These are phyloP conservation scores for Helicoverpa armigera DNA, from an alignment of 1,140 invertebrate species.

Conservation along the genomic window DNA sequence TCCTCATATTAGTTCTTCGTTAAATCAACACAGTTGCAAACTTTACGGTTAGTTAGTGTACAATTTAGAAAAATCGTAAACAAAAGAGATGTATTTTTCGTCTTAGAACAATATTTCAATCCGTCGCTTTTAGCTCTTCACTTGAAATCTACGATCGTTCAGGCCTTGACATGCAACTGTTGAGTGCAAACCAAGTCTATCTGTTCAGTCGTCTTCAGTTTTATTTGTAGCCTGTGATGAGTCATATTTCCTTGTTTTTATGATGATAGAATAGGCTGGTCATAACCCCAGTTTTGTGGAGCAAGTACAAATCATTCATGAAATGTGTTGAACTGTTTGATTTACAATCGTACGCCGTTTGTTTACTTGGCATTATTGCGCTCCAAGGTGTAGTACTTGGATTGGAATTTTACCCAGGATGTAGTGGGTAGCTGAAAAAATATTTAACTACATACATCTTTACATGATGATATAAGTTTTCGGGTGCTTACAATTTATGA, in stretches of 20 bases:
- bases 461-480: not conserved
- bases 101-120: constrained; percentile 40
- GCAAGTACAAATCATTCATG: constrained; percentile 75
- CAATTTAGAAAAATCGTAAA: constrained; percentile 39
- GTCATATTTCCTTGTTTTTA: constrained; percentile 38
- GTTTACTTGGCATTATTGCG: constrained; percentile 53
- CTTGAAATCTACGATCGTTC: constrained; percentile 50
- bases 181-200: constrained; percentile 26
- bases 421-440: constrained; percentile 11
- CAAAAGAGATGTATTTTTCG: constrained; percentile 41
- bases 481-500: not conserved
- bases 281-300: constrained; percentile 64
- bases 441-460: not conserved
- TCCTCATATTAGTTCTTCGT: constrained; percentile 27
- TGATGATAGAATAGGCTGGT: constrained; percentile 44
- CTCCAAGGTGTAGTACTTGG: constrained; percentile 50
- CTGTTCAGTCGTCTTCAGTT: constrained; percentile 10
- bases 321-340: constrained; percentile 60
- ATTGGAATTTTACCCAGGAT: constrained; percentile 41
- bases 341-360: constrained; percentile 40
- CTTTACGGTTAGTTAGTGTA: constrained; percentile 33
- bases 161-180: constrained; percentile 58
- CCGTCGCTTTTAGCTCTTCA: constrained; percentile 48
- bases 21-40: constrained; percentile 29
- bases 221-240: constrained; percentile 29